Evolutionary conservation across 2,888 invertebrate genomes (phyloP), one percentile per base, ranked within the genome.

Genomic region (Micoletzkya japonica): DNA sequence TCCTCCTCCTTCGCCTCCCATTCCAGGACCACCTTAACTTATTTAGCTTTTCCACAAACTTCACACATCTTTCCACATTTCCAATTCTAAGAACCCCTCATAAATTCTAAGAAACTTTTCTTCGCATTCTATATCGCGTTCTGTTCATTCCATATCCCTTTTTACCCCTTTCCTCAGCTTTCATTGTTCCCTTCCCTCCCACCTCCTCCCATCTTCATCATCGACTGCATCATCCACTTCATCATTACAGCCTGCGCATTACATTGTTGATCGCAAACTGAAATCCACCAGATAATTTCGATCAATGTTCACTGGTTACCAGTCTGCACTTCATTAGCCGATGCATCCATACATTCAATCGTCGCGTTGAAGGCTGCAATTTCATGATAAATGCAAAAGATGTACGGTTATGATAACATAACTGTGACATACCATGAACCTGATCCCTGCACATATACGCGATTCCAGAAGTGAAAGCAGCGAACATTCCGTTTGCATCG

Each of bases 291-390:
- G 49, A 49, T 50, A 50, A 50, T 32, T 26, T 32, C 26, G n/a
- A 39, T 37, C 26, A 24, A 60, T 17, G 37, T 24, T 24, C 60
- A 6, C 4, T 14, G 30, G 30, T 37, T 4, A 67, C 67, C 67
- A 32, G 44, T 28, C 14, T 57, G 57, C 2, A 67, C 57, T 1
- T 39, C 56, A 39, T 3, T 24, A 2, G 67, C 30, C 10, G 37
- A 49, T 1, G 67, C 67, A 20, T 67, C 67, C 10, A 67, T 49
- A 30, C 67, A 67, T 26, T 67, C 67, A 32, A 67, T 67, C 20
- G 67, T 67, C 30, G 67, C 67, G 57, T 67, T 67, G 67, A 67
- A 67, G 39, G 67, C 67, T 57, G 30, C 20, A 64, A 20, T 30
- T 28, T 49, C 14, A 50, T 50, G 4, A 10, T 10, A 50, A 50